Evolutionary conservation across 2,797 vertebrate genomes (phyloP), one percentile per base, ranked within the genome.

Genomic region (Sebastiscus albofasciatus): DNA sequence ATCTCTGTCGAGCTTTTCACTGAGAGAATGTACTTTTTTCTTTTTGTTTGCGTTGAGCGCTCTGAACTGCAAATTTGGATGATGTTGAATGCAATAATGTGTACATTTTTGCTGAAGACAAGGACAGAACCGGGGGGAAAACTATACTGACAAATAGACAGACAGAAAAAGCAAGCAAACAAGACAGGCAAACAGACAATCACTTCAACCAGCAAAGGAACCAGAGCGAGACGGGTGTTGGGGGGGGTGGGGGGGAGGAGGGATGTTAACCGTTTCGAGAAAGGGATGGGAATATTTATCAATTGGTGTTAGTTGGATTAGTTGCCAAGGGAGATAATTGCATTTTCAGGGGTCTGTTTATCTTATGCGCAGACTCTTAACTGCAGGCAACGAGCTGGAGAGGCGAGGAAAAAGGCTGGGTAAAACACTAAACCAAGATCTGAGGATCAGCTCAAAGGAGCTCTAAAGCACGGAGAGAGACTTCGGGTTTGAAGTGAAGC

Each of bases 101-200:
- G 83, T 88, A 85, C 86, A 80, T 86, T 87, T 90, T 91, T 82
- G 88, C 86, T 87, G 89, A 92, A 93, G 94, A 96, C 94, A 92
- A 91, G 89, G 95, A 96, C 95, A 93, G 91, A 94, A 91, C 83
- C 81, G 36, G 88, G 74, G 39, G 89, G 81, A 77, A 83, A 72
- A 78, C 20, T 87, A 88, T 92, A 92, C 93, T 91, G 91, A 95
- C 94, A 94, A 90, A 92, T 90, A 93, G 88, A 95, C 94, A 93
- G 92, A 95, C 93, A 91, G 92, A 95, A 93, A 92, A 91, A 85
- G 93, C 94, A 77, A 90, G 92, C 91, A 90, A 90, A 93, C 90
- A 67, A 91, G 92, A 92, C 92, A 77, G 89, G 90, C 92, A 90
- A 89, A 92, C 78, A 88, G 84, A 93, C 90, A 87, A 86, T 87